Percentiles rank a stretch among this genome's conserved stretches.
These are phyloP conservation scores for Aelia acuminata DNA, from an alignment of 2,888 invertebrate genomes.

Conservation along the genomic window DNA sequence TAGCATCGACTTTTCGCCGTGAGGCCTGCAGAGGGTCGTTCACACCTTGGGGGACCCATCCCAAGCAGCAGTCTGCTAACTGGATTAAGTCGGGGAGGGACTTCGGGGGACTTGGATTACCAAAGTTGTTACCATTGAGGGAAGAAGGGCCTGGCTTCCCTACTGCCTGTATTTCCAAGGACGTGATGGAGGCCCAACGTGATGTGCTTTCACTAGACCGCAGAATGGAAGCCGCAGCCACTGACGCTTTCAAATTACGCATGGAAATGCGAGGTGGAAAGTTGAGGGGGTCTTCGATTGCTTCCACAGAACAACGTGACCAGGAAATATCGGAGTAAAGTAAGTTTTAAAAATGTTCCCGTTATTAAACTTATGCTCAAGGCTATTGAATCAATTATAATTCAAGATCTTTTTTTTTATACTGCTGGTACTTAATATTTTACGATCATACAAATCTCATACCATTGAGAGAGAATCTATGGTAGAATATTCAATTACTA, in stretches of 20 bases:
- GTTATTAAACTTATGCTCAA: not conserved
- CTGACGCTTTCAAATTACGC: constrained; percentile 36
- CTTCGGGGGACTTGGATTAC: constrained; percentile 31
- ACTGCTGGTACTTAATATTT: not conserved
- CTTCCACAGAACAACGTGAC: not conserved
- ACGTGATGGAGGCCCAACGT: not conserved
- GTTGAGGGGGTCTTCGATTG: not conserved
- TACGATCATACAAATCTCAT: too few species aligned
- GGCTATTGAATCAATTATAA: not conserved
- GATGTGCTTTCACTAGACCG: constrained; percentile 28
- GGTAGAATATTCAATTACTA: too few species aligned
- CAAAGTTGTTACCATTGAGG: constrained; percentile 38
- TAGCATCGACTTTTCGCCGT: not conserved
- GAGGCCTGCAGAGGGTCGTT: not conserved
- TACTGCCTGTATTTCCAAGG: not conserved
- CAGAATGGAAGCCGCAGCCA: constrained; percentile 6
- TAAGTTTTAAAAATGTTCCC: not conserved
- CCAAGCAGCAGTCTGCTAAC: constrained; percentile 27
- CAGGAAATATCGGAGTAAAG: not conserved
- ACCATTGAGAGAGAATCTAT: too few species aligned
- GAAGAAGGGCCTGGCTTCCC: not conserved
- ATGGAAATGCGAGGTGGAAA: constrained; percentile 9
- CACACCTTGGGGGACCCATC: constrained; percentile 30
- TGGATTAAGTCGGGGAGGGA: constrained; percentile 16
- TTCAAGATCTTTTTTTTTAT: not conserved